Conservation (phyloP, 2,888 invertebrate genomes). For the Rhodophaea formosa region DNA sequence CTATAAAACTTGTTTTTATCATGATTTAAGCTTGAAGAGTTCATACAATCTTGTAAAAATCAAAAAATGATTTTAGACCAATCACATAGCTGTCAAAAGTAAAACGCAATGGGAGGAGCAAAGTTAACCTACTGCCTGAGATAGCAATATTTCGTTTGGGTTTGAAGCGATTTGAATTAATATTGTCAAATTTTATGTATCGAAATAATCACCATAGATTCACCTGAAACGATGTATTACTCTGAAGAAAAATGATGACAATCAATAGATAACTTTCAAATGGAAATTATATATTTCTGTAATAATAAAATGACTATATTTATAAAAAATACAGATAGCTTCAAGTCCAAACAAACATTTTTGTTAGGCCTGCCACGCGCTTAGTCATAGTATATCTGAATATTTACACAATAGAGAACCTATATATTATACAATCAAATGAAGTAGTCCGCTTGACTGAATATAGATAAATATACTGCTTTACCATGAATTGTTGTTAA, state of each 20-base stretch:
- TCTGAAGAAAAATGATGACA: no score
- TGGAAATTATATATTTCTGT: no score
- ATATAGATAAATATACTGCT: neutral
- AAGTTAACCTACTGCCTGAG: neutral
- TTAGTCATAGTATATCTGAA: neutral
- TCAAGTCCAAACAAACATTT: neutral
- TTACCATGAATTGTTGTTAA: neutral
- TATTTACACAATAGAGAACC: neutral
- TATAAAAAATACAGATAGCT: neutral
- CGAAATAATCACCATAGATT: no score
- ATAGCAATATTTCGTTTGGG: neutral
- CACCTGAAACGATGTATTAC: no score
- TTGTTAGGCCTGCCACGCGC: constrained; percentile 2
- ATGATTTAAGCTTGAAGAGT: no score
- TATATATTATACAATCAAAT: neutral
- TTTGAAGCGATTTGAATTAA: neutral
- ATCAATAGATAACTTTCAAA: no score
- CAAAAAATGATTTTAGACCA: neutral
- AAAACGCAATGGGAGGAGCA: neutral
- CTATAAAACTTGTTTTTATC: no score
- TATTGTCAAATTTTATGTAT: no score
- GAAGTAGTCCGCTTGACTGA: constrained; percentile 2
- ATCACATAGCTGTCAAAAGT: neutral
- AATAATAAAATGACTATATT: no score
- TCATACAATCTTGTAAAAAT: no score